Conservation (phyloP, 2,113 vertebrate species). For the Melanostigma gelatinosum region DNA sequence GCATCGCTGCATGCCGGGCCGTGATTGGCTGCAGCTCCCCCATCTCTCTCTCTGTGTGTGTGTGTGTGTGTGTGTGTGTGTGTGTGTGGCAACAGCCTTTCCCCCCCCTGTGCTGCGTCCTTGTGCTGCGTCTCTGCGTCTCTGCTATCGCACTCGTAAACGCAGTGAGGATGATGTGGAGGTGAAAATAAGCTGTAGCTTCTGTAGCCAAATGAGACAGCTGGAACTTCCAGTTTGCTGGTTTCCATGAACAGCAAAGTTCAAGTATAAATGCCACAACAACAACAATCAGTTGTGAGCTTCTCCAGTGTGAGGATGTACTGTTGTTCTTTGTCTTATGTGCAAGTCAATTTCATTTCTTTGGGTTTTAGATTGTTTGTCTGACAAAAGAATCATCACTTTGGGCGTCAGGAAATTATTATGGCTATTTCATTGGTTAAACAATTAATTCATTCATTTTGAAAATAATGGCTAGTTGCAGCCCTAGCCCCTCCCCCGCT, state of each 20-base stretch:
- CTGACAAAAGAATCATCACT: neutral
- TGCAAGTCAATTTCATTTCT: neutral
- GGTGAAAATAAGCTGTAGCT: neutral
- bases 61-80: neutral
- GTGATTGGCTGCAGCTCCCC: slow-evolving; percentile 74
- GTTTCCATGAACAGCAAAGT: neutral
- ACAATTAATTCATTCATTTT: neutral
- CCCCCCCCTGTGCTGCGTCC: slow-evolving; percentile 2
- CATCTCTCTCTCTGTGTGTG: slow-evolving; percentile 62
- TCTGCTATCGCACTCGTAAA: neutral
- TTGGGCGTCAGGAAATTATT: neutral
- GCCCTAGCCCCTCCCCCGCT: neutral
- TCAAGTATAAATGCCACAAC: neutral
- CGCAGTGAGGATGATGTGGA: neutral
- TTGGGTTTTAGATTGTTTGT: neutral
- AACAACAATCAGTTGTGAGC: neutral
- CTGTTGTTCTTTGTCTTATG: neutral
- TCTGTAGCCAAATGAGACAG: slow-evolving; percentile 3
- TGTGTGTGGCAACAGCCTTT: slow-evolving; percentile 75
- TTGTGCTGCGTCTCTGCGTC: no score
- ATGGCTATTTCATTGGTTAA: neutral
- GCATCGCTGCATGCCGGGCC: slow-evolving; percentile 44
- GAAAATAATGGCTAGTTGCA: neutral
- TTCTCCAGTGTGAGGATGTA: neutral
- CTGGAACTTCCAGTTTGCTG: neutral